Evolutionary conservation across 2,888 invertebrate species (phyloP).

Genomic region (Amphipyra tragopoginis): DNA sequence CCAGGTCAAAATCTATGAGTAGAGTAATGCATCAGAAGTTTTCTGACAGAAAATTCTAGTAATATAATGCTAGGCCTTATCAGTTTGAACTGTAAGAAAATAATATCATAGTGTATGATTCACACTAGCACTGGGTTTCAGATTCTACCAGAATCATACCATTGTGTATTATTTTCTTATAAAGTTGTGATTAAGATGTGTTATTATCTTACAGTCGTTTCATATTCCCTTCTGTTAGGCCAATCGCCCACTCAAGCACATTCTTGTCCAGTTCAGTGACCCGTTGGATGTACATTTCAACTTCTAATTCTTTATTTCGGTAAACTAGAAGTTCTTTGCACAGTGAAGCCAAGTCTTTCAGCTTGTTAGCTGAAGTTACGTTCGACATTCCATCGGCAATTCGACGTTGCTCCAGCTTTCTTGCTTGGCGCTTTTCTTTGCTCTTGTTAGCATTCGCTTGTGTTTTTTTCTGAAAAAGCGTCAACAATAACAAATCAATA

Average conservation of each 20-base stretch:
- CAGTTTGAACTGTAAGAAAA: too few species aligned
- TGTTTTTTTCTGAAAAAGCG: constrained; percentile 86
- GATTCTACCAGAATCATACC: too few species aligned
- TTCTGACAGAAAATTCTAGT: too few species aligned
- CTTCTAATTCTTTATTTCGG: constrained; percentile 90
- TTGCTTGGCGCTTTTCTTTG: constrained; percentile 91
- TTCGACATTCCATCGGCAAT: constrained; percentile 90
- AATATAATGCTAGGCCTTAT: too few species aligned
- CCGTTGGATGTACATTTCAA: constrained; percentile 90
- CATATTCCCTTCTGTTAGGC: constrained; percentile 95
- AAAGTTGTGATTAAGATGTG: neutral
- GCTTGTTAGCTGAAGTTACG: constrained; percentile 91
- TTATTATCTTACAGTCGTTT: constrained; percentile 91
- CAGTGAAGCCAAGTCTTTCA: constrained; percentile 89
- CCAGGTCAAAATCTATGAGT: too few species aligned
- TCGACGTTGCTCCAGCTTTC: constrained; percentile 90
- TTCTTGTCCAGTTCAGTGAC: constrained; percentile 89
- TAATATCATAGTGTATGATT: too few species aligned
- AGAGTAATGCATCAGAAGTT: too few species aligned
- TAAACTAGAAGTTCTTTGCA: constrained; percentile 91
- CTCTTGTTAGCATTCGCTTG: constrained; percentile 82
- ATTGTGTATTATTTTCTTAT: too few species aligned
- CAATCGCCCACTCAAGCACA: constrained; percentile 92
- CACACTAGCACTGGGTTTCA: too few species aligned
- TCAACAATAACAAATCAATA: constrained; percentile 6